Conservation (phyloP, 2,797 vertebrate genomes). For the Kryptopterus vitreolus region DNA sequence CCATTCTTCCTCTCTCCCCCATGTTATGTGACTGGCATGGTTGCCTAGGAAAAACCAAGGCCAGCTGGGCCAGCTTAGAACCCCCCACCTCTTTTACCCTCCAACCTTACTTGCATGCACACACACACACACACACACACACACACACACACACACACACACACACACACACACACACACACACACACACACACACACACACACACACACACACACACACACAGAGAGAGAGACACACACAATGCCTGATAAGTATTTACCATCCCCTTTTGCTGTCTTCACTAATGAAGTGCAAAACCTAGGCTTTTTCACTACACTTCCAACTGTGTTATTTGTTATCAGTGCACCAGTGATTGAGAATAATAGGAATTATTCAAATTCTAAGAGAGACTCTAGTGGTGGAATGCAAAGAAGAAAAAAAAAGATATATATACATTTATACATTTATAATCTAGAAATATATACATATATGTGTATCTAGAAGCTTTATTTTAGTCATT, state of each 20-base stretch:
- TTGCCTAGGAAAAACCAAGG: constrained; percentile 44
- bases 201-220: constrained; percentile 21
- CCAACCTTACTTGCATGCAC: constrained; percentile 29
- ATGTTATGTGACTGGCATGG: constrained; percentile 51
- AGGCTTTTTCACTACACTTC: no score
- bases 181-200: constrained; percentile 21
- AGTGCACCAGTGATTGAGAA: constrained; percentile 34
- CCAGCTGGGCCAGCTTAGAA: constrained; percentile 50
- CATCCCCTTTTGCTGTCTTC: constrained; percentile 30
- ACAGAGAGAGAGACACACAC: constrained; percentile 14
- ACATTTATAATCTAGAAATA: no score
- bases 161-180: constrained; percentile 20
- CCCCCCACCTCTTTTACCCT: constrained; percentile 29
- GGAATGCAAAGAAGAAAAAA: no score
- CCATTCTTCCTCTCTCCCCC: constrained; percentile 24
- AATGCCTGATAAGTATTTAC: constrained; percentile 38
- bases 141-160: constrained; percentile 21
- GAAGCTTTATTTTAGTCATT: not conserved
- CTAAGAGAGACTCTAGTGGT: not conserved
- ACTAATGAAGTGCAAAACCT: constrained; percentile 33
- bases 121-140: constrained; percentile 19
- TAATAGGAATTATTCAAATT: not conserved
- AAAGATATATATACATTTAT: no score
- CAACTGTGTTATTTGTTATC: constrained; percentile 44
- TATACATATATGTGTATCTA: no score